phyloP scores from a whole-genome alignment of 1,140 invertebrate genomes.

The Diorhabda sublineata region DNA sequence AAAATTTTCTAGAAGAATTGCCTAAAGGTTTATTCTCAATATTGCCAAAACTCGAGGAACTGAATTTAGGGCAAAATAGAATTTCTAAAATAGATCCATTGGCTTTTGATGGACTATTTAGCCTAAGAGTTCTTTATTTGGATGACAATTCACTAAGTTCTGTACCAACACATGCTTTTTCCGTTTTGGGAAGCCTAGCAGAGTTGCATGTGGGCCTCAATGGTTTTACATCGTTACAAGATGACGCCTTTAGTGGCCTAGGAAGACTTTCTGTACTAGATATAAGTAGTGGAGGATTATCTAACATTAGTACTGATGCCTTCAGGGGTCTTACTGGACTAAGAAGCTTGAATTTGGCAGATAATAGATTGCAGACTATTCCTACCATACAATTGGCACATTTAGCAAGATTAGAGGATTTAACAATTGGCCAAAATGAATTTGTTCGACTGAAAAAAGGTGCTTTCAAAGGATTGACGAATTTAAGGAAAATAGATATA shows the following conservation, averaged over 20 bases:
- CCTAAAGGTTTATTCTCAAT: constrained; percentile 70
- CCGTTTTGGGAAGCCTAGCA: constrained; percentile 67
- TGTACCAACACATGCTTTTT: constrained; percentile 69
- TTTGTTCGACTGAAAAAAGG: constrained; percentile 63
- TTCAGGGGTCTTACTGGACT: constrained; percentile 72
- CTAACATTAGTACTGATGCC: constrained; percentile 68
- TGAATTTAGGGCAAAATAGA: constrained; percentile 83
- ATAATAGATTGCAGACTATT: constrained; percentile 69
- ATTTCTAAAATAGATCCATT: constrained; percentile 73
- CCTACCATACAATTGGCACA: constrained; percentile 69
- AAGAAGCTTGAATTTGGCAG: constrained; percentile 69
- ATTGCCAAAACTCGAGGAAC: constrained; percentile 71
- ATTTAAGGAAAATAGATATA: constrained; percentile 71
- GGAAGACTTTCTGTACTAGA: constrained; percentile 71
- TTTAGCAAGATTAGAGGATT: constrained; percentile 70
- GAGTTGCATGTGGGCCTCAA: constrained; percentile 82
- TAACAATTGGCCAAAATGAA: constrained; percentile 78
- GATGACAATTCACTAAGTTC: constrained; percentile 78
- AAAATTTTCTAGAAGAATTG: constrained; percentile 78
- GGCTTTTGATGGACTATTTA: constrained; percentile 72
- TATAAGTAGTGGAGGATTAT: constrained; percentile 72
- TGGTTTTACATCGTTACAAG: constrained; percentile 66
- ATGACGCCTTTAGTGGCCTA: constrained; percentile 71
- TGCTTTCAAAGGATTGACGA: constrained; percentile 71
- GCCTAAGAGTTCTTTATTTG: constrained; percentile 73